Percentiles rank a stretch among this genome's conserved stretches.
Conservation (phyloP, 1,140 invertebrate species). For the Drosophila orena region DNA sequence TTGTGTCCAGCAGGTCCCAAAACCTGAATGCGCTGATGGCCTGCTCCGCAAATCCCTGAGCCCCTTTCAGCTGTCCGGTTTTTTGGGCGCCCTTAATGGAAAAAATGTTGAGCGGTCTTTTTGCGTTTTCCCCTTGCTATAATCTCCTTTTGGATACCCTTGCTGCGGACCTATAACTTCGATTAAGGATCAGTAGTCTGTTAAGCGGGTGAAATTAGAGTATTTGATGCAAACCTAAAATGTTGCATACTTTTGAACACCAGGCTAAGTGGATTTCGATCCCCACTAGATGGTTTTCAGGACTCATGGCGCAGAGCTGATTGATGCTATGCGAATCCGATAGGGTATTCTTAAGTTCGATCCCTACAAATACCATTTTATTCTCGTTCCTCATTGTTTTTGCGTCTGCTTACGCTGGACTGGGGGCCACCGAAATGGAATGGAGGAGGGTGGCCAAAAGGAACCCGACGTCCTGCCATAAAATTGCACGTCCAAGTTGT, state of each 20-base stretch:
- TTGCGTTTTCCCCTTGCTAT: conserved; percentile 15
- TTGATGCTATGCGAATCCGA: too few relatives aligned
- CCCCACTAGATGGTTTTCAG: too few relatives aligned
- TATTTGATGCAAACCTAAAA: background rate
- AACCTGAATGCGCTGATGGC: conserved; percentile 25
- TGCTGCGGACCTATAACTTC: background rate
- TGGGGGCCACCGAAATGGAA: background rate
- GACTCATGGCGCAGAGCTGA: too few relatives aligned
- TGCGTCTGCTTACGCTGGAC: conserved; percentile 14
- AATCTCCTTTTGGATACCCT: conserved; percentile 23
- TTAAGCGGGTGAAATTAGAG: too few relatives aligned
- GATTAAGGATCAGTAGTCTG: too few relatives aligned
- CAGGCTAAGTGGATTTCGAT: too few relatives aligned
- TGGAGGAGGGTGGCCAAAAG: background rate
- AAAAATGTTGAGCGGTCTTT: conserved; percentile 58
- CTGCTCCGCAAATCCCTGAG: background rate
- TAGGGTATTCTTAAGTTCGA: background rate
- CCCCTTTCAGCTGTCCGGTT: conserved; percentile 19
- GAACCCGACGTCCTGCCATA: conserved; percentile 73
- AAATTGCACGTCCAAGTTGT: conserved; percentile 76
- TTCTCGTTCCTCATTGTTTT: conserved; percentile 28
- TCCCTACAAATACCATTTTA: background rate
- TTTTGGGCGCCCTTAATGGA: conserved; percentile 46
- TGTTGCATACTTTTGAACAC: too few relatives aligned
- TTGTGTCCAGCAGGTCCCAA: background rate